A percentile compares a stretch with the other conserved stretches of the same genome.
phyloP scores from a whole-genome alignment of 2,888 invertebrate genomes.

The Amblyjoppa proteus region DNA sequence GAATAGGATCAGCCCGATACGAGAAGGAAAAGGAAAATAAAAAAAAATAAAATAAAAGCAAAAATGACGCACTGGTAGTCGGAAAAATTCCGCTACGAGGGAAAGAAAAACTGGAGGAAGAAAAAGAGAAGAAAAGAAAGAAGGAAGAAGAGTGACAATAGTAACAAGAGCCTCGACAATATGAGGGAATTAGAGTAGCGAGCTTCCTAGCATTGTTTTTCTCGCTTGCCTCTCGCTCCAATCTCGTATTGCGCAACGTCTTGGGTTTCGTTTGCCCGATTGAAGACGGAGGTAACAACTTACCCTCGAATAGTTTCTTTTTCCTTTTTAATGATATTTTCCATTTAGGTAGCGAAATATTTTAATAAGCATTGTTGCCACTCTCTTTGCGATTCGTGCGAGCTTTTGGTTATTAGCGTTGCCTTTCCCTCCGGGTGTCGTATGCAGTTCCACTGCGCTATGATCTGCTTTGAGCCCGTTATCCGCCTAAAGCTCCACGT shows the following conservation, averaged over 20 bases:
- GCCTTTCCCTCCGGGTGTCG: neutral
- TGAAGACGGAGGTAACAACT: neutral
- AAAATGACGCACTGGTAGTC: slow-evolving; percentile 13
- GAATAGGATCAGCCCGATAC: slow-evolving; percentile 18
- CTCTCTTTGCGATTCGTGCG: neutral
- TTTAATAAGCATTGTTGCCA: neutral
- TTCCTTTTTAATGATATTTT: neutral
- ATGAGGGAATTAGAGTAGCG: slow-evolving; percentile 49
- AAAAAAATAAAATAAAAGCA: too few relatives aligned
- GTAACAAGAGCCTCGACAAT: slow-evolving; percentile 47
- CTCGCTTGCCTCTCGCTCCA: slow-evolving; percentile 1
- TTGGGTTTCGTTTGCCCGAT: slow-evolving; percentile 38
- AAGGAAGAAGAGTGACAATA: slow-evolving; percentile 40
- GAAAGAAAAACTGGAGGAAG: slow-evolving; percentile 24
- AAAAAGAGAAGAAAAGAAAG: slow-evolving; percentile 40
- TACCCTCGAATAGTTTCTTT: neutral
- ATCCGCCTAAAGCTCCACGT: neutral
- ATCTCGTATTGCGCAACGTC: slow-evolving; percentile 4
- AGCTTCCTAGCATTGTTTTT: slow-evolving; percentile 40
- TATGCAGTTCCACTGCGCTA: neutral
- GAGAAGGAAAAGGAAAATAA: slow-evolving; percentile 4
- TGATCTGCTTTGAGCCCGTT: neutral
- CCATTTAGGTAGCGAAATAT: neutral
- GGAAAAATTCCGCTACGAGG: neutral
- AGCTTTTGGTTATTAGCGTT: neutral